phyloP scores from a whole-genome alignment of 1,140 invertebrate species.

The Bombus superbus region DNA sequence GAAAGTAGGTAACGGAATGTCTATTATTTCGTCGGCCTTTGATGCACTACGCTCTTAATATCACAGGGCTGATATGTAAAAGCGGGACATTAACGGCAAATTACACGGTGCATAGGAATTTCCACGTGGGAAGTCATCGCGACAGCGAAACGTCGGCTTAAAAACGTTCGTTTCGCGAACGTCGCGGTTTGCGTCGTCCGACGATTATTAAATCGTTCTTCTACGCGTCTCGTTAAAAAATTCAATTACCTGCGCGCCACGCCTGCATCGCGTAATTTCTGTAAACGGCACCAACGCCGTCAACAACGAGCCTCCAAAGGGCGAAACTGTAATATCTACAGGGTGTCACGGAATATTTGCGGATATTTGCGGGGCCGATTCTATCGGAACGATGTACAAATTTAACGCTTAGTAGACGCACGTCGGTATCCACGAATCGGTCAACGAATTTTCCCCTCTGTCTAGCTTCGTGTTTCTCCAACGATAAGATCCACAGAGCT shows the following conservation, averaged over 20 bases:
- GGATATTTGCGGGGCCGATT: no score
- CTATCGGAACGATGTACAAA: no score
- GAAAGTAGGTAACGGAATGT: slow-evolving; percentile 43
- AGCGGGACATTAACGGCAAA: slow-evolving; percentile 24
- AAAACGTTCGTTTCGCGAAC: not conserved
- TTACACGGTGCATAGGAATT: slow-evolving; percentile 34
- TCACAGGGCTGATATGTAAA: slow-evolving; percentile 17
- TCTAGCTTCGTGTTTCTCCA: no score
- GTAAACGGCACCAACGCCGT: not conserved
- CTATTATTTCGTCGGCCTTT: slow-evolving; percentile 26
- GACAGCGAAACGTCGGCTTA: not conserved
- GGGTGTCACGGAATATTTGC: not conserved
- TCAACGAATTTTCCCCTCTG: no score
- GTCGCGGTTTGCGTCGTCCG: not conserved
- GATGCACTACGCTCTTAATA: slow-evolving; percentile 26
- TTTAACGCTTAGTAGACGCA: no score
- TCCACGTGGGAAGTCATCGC: not conserved
- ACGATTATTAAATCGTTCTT: slow-evolving; percentile 19
- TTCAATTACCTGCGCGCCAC: slow-evolving; percentile 4
- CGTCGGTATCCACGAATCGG: no score
- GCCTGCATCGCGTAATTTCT: not conserved
- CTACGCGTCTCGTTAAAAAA: not conserved
- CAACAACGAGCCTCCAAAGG: not conserved
- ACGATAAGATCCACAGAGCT: no score
- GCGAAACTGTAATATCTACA: not conserved